Base-by-base conservation (phyloP, 2,888 invertebrate species). In the Creontiades dilutus region DNA sequence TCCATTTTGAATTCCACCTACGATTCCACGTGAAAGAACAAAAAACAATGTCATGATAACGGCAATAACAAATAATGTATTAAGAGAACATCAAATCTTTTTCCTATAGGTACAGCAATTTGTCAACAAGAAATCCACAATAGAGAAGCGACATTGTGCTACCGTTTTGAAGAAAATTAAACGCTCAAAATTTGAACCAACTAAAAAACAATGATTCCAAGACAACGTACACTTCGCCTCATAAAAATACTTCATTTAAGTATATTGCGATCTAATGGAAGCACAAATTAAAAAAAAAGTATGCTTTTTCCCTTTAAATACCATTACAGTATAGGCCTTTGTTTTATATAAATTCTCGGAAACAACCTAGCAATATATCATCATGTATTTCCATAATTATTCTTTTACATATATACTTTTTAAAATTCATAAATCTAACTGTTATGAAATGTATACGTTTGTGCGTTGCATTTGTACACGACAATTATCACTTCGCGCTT, bases 401-500 rank as follows among this genome's bases (percentile, higher is more conserved):
- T 27, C 52, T 37, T 85, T 19, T 61, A 85, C 37, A 85, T 52
- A 85, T 85, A 55, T 57, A n/a, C 27, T 61, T 86, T 88, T 88
- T 80, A 52, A 80, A 87, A 76, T 80, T 55, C 78, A 88, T 88
- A 78, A 48, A 88, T 78, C 88, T 88, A 88, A 78, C 88, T 88
- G 88, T 88, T 88, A 88, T 88, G 88, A 88, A 88, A 88, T 88
- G 88, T 88, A 88, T 88, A 88, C 88, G 48, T 88, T 88, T 88
- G 88, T 88, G 88, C 88, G 88, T 88, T 88, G 88, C 88, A 88
- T 88, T 88, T 88, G 88, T 88, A 88, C 88, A 88, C 82, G 82
- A 82, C 88, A 88, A 88, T 87, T 68, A 88, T 88, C 88, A 88
- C 88, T 55, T 78, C 88, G 61, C 85, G 86, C 86, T 68, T 88